phyloP scores from a whole-genome alignment of 2,113 vertebrate genomes.

The Symphodus melops region DNA sequence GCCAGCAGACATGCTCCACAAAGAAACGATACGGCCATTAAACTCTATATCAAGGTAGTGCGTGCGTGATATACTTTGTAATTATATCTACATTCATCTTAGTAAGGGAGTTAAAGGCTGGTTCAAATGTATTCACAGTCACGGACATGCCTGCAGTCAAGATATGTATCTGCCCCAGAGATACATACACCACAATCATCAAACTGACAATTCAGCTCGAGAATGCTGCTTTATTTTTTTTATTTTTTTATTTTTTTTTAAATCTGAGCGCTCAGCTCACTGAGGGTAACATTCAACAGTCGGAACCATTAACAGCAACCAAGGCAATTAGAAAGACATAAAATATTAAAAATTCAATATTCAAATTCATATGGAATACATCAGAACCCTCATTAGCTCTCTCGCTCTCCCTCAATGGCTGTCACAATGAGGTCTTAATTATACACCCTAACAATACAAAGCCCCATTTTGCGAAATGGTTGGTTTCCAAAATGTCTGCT shows the following conservation, averaged over 20 bases:
- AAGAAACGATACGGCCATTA: conserved; percentile 79
- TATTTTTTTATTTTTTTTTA: no score
- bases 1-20: conserved; percentile 78
- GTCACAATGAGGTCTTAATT: conserved; percentile 80
- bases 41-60: conserved; percentile 78
- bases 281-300: conserved; percentile 68
- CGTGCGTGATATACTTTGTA: conserved; percentile 76
- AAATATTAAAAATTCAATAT: conserved; percentile 82
- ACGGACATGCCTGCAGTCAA: conserved; percentile 64
- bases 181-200: conserved; percentile 36
- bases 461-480: conserved; percentile 75
- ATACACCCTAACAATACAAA: conserved; percentile 78
- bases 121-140: conserved; percentile 74
- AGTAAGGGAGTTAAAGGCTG: conserved; percentile 61
- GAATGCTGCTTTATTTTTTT: conserved; percentile 43
- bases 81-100: conserved; percentile 81
- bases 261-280: no score
- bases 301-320: conserved; percentile 70
- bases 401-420: conserved; percentile 66
- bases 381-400: conserved; percentile 79
- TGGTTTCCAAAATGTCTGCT: conserved; percentile 63
- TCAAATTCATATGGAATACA: conserved; percentile 79
- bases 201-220: conserved; percentile 26
- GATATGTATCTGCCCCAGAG: conserved; percentile 62
- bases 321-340: conserved; percentile 79